Evolutionary conservation across 2,113 vertebrate species (phyloP).

Genomic region (Cynopterus brachyotis): DNA sequence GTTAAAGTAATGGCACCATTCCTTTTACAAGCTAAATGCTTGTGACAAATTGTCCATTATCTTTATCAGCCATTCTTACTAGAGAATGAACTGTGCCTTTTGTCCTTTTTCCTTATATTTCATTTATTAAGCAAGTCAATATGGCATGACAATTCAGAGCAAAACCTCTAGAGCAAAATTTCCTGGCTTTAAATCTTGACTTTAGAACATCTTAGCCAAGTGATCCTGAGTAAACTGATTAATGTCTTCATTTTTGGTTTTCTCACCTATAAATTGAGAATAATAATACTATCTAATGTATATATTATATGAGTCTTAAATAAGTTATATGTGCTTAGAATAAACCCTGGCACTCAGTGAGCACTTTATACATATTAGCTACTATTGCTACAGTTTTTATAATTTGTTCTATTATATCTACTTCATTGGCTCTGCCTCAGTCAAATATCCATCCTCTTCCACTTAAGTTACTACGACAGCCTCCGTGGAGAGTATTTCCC

Average conservation of each 20-base stretch:
- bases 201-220: background rate
- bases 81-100: background rate
- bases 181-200: background rate
- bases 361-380: background rate
- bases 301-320: background rate
- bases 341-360: background rate
- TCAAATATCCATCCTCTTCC: background rate
- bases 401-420: background rate
- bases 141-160: background rate
- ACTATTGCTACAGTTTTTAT: too few relatives aligned
- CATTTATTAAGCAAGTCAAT: background rate
- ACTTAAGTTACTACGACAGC: background rate
- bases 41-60: background rate
- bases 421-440: background rate
- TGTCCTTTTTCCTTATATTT: background rate
- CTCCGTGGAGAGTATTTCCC: background rate
- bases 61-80: background rate
- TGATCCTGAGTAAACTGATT: background rate
- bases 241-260: background rate
- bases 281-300: rapidly evolving
- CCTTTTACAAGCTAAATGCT: background rate
- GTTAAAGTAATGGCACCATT: background rate
- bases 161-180: background rate
- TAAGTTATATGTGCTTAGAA: background rate
- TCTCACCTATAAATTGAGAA: background rate